Evolutionary conservation across 2,888 invertebrate genomes (phyloP).

Genomic region (Acanthoscelides obtectus): DNA sequence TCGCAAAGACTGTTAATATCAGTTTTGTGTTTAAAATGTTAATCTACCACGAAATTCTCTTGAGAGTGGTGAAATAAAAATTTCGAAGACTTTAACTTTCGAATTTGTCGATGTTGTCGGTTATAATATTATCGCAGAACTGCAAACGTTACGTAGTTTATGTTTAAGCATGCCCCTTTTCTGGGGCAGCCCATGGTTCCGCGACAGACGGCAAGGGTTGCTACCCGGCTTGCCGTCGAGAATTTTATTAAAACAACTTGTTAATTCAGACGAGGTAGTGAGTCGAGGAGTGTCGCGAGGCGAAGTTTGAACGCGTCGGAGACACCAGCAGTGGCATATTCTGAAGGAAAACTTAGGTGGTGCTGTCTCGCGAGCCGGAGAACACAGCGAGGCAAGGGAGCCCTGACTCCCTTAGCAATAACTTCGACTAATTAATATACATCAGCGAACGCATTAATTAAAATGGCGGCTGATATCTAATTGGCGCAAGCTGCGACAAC

Average conservation of each 20-base stretch:
- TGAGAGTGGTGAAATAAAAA: no score
- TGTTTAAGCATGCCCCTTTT: not conserved
- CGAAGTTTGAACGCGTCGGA: not conserved
- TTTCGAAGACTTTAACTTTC: no score
- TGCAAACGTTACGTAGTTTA: no score
- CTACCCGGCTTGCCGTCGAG: not conserved
- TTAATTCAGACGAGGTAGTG: constrained; percentile 39
- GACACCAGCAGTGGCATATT: not conserved
- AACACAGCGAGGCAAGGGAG: not conserved
- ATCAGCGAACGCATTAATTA: not conserved
- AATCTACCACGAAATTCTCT: no score
- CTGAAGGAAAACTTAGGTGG: not conserved
- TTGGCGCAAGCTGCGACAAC: not conserved
- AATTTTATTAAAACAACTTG: constrained; percentile 48
- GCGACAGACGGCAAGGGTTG: constrained; percentile 38
- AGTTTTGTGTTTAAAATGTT: no score
- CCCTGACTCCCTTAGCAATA: not conserved
- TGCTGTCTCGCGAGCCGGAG: not conserved
- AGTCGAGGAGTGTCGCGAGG: not conserved
- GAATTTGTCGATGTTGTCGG: no score
- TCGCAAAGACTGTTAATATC: no score
- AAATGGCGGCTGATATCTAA: not conserved
- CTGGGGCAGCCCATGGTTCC: not conserved
- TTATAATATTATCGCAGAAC: no score
- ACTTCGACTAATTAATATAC: not conserved